A percentile compares a stretch with the other conserved stretches of the same genome.
These are phyloP conservation scores for Elephas maximus DNA, from an alignment of 2,113 vertebrate genomes.

Conservation along the genomic window DNA sequence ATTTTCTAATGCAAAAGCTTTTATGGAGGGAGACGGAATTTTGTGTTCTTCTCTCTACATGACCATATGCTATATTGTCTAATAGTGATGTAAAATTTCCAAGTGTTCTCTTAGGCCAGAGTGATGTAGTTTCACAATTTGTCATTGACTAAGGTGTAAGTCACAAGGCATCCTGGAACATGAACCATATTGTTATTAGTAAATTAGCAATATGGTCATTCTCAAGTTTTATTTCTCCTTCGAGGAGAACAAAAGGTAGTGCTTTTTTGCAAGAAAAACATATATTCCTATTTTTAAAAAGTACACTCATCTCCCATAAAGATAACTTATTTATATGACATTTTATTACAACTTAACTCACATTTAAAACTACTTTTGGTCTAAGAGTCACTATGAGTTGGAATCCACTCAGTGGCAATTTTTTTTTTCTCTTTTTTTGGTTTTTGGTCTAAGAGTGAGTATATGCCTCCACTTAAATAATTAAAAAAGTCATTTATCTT, in stretches of 20 bases:
- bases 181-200: not conserved
- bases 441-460: not conserved
- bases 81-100: not conserved
- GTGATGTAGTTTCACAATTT: not conserved
- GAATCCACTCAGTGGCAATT: no score
- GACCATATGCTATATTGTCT: not conserved
- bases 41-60: not conserved
- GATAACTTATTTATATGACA: not conserved
- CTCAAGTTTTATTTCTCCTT: constrained; percentile 26
- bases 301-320: not conserved
- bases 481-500: not conserved
- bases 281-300: not conserved
- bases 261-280: not conserved
- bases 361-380: not conserved
- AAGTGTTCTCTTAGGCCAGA: not conserved
- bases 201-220: not conserved
- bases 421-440: no score
- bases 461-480: not conserved
- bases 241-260: not conserved
- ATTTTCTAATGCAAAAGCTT: not conserved
- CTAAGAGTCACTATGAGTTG: no score
- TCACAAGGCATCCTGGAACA: not conserved
- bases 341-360: not conserved
- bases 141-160: not conserved
- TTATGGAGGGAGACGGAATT: not conserved